Evolutionary conservation across 1,140 invertebrate genomes (phyloP), one percentile per base, ranked within the genome.

Genomic region (Camponotus vicinus): DNA sequence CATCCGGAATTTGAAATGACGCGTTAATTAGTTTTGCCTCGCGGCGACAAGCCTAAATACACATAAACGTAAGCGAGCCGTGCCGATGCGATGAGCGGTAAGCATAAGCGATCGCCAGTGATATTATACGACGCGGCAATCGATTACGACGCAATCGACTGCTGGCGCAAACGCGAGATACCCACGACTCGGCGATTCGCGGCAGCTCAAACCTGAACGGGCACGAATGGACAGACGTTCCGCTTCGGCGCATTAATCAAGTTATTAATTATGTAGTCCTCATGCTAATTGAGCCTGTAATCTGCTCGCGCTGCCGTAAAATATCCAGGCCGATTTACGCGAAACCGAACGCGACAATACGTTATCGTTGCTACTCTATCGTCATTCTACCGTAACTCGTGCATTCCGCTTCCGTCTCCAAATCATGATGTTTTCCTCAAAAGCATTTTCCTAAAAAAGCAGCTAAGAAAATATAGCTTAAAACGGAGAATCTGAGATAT

Each of bases 281-380:
- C 77, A 93, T 92, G 90, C 87, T 92, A 93, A 93, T 93, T 90
- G 90, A 79, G 70, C 88, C 86, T 92, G 91, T 92, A 93, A 93
- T 90, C 92, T 90, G 89, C 75, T 63, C 70, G 79, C 84, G 83
- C 52, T 82, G 76, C 80, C 77, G 89, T 91, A 91, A 92, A 92
- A 92, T 92, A 91, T 88, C 86, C 85, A 84, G 78, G 45, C 75
- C 88, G 88, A 92, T 92, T 91, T 90, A 88, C 89, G 87, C 64
- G 76, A 32, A 49, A 67, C 42, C 52, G 63, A 80, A 55, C 11
- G 73, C 49, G 76, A 64, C 64, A 86, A 89, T 86, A 89, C 86
- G 89, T 88, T 75, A 66, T 88, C 73, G 85, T 87, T 86, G 84
- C 86, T 89, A 32, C 45, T 66, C n/a, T 11, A n/a, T 15, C 55